Conservation (phyloP, 2,888 invertebrate genomes). For the Nomada fucata region DNA sequence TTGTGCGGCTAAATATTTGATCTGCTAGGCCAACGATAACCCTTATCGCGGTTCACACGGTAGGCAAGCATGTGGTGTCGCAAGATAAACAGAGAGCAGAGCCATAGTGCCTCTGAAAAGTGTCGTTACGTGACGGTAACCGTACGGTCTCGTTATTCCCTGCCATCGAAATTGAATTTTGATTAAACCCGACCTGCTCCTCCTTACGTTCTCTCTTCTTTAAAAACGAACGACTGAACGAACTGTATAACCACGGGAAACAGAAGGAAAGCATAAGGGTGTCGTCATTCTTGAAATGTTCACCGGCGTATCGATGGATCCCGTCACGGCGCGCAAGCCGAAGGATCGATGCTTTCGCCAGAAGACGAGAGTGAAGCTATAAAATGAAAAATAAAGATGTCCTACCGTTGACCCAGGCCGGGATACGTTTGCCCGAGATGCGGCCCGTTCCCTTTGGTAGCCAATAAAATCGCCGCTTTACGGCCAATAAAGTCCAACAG, state of each 20-base stretch:
- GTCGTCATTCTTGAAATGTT: not conserved
- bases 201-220: not conserved
- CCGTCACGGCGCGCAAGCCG: not conserved
- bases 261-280: too few species aligned
- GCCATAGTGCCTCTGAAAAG: conserved; percentile 13
- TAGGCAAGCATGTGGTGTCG: conserved; percentile 26
- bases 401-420: conserved; percentile 39
- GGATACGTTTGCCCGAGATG: conserved; percentile 39
- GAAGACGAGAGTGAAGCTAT: conserved; percentile 5
- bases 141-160: not conserved
- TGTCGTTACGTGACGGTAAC: not conserved
- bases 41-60: conserved; percentile 62
- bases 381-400: conserved; percentile 20
- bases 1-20: conserved; percentile 70
- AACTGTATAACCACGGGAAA: too few species aligned
- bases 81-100: conserved; percentile 18
- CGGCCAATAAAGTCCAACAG: conserved; percentile 23
- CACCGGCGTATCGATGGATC: not conserved
- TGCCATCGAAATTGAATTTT: too few species aligned
- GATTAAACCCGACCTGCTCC: not conserved
- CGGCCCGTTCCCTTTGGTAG: conserved; percentile 9
- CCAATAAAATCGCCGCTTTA: conserved; percentile 42
- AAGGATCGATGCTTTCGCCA: conserved; percentile 7
- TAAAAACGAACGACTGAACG: not conserved
- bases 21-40: conserved; percentile 62